Percentiles rank a stretch among this genome's conserved stretches.
Conservation (phyloP, 1,140 invertebrate species). For the Leptopilina boulardi region DNA sequence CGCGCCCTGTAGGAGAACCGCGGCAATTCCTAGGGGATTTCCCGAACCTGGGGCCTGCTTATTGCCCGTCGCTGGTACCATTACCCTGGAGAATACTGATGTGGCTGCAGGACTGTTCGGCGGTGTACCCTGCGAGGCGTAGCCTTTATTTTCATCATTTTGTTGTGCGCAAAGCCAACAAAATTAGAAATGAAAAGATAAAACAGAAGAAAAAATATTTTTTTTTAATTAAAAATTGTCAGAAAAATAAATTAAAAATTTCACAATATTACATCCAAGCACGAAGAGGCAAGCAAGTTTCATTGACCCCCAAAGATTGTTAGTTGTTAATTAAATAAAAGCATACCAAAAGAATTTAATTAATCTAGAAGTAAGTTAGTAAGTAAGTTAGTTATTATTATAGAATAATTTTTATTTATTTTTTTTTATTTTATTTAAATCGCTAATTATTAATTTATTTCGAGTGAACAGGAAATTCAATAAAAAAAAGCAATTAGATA, state of each 20-base stretch:
- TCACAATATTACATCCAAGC: neutral
- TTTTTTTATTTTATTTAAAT: no score
- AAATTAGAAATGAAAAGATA: conserved; percentile 54
- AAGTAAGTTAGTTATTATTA: no score
- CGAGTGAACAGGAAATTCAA: no score
- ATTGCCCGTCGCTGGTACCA: conserved; percentile 64
- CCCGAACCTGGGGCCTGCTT: conserved; percentile 64
- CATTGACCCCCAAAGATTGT: no score
- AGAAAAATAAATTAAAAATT: conserved; percentile 7
- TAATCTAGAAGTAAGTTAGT: no score
- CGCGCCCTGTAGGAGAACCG: conserved; percentile 72
- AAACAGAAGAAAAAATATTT: conserved; percentile 39
- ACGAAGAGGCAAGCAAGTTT: neutral
- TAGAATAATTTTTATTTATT: no score
- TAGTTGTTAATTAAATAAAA: no score
- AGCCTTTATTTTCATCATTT: conserved; percentile 58
- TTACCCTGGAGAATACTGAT: conserved; percentile 68
- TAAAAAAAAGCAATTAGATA: no score
- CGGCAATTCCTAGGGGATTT: conserved; percentile 72
- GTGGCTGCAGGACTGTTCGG: conserved; percentile 67
- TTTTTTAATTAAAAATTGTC: neutral
- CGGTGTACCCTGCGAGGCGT: conserved; percentile 69
- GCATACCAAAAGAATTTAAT: no score
- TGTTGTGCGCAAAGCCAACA: conserved; percentile 54
- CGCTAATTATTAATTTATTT: no score